phyloP scores from a whole-genome alignment of 2,888 invertebrate genomes.

The Agapetus fuscipes region DNA sequence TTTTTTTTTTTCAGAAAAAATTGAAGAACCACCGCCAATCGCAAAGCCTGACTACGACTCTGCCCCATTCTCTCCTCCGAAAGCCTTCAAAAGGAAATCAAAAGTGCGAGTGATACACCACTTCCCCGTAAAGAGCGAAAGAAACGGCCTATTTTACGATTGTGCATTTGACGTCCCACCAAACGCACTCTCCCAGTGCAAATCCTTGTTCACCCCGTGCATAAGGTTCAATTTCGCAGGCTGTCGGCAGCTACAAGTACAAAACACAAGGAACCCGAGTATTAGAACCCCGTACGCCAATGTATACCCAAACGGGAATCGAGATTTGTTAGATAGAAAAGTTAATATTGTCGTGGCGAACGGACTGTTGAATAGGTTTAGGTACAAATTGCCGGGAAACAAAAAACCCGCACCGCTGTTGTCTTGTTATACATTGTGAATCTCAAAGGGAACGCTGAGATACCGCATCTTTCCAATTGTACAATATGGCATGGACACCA shows the following conservation, averaged over 20 bases:
- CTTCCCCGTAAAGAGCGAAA: slow-evolving; percentile 13
- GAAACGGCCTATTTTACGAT: slow-evolving; percentile 6
- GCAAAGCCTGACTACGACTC: slow-evolving; percentile 9
- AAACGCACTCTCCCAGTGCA: too few species aligned
- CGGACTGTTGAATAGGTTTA: slow-evolving; percentile 38
- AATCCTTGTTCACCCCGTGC: too few species aligned
- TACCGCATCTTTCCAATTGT: too few species aligned
- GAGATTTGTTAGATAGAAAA: slow-evolving; percentile 15
- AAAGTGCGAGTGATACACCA: slow-evolving; percentile 13
- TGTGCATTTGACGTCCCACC: slow-evolving; percentile 13
- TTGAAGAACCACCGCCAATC: slow-evolving; percentile 21
- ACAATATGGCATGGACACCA: too few species aligned
- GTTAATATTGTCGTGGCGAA: slow-evolving; percentile 29
- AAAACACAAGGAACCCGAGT: slow-evolving; percentile 3
- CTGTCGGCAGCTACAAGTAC: slow-evolving; percentile 7
- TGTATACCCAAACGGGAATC: slow-evolving; percentile 15
- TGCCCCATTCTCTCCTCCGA: slow-evolving; percentile 10
- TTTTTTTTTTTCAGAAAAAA: slow-evolving; percentile 27
- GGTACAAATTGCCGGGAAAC: slow-evolving; percentile 31
- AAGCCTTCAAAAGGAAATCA: slow-evolving; percentile 11
- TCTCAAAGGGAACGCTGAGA: too few species aligned
- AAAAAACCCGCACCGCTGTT: slow-evolving; percentile 34
- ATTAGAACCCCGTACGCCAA: slow-evolving; percentile 7
- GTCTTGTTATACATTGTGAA: slow-evolving; percentile 34
- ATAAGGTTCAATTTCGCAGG: slow-evolving; percentile 14